Percentiles rank a stretch among this genome's conserved stretches.
Evolutionary conservation across 2,797 vertebrate species (phyloP).

Genomic region (Halcyon leucocephala): DNA sequence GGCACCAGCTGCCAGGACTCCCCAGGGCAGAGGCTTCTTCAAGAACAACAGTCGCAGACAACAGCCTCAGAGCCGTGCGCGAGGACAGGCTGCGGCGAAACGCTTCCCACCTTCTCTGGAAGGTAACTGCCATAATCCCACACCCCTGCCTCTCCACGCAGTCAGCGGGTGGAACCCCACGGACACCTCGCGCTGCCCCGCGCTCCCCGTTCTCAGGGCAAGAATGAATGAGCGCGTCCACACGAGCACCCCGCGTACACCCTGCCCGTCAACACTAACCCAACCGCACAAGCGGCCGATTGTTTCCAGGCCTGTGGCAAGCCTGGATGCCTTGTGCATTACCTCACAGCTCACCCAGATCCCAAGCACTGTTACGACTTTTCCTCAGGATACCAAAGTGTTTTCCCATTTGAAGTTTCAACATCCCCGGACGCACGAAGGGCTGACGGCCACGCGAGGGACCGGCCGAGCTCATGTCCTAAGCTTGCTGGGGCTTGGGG

Average conservation of each 20-base stretch:
- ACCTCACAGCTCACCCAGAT: not conserved
- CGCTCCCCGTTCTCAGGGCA: not conserved
- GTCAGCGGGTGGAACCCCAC: not conserved
- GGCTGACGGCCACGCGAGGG: not conserved
- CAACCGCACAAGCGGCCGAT: not conserved
- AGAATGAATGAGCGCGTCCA: not conserved
- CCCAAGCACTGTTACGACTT: not conserved
- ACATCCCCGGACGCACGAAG: not conserved
- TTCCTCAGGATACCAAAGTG: not conserved
- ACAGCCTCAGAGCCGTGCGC: not conserved
- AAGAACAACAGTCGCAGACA: not conserved
- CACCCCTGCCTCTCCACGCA: no score
- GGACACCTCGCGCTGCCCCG: not conserved
- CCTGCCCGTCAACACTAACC: not conserved
- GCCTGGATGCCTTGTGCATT: not conserved
- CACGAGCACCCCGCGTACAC: rapidly evolving
- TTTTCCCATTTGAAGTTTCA: not conserved
- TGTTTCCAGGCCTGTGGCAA: not conserved
- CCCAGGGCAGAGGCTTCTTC: not conserved
- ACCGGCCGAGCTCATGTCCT: not conserved
- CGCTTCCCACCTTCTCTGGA: not conserved
- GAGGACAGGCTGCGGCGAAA: not conserved
- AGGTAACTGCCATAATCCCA: not conserved
- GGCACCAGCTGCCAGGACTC: not conserved
- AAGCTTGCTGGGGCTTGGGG: rapidly evolving